Base-by-base conservation (phyloP, 2,888 invertebrate species). In the Acanthosepion lycidas region DNA sequence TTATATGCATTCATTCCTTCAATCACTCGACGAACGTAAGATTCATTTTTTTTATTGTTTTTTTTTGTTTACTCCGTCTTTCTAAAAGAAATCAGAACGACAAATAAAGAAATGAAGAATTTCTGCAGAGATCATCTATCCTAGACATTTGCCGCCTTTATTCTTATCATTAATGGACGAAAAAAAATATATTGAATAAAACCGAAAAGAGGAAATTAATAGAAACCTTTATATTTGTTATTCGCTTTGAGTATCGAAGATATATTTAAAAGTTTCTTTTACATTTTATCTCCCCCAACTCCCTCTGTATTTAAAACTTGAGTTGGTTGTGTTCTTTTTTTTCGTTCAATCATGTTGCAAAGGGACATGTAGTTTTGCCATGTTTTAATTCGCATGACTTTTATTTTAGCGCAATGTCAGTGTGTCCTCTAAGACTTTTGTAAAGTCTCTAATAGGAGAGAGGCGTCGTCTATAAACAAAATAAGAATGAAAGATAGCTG, bases 331-430 rank as follows among this genome's bases (percentile, higher is more conserved):
- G 42, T 42, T 42, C 3, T 42, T 42, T 78, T 12, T 26, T 8
- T 64, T 64, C 8, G 64, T 64, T 64, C 15, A 78, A 78, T n/a
- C n/a, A 33, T 78, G 78, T 78, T n/a, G 78, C 78, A 78, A 33
- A 78, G n/a, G 78, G 78, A 78, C 33, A n/a, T 78, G 78, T n/a
- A 78, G n/a, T 78, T 78, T 78, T 78, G 78, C 78, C 78, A 78
- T 78, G 33, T 78, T n/a, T 78, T 78, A n/a, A 78, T n/a, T 78
- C 18, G n/a, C 28, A 9, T 78, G 28, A 78, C 28, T 78, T 28
- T 78, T 42, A 78, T 78, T 28, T 78, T 78, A 12, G 6, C 78
- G 12, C 78, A 28, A 33, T n/a, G 78, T 78, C 78, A 78, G 33
- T 78, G n/a, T 9, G n/a, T 78, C 78, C 15, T 78, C 33, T n/a